Conservation (phyloP, 2,797 vertebrate species). For the Brachyrhaphis roseni region DNA sequence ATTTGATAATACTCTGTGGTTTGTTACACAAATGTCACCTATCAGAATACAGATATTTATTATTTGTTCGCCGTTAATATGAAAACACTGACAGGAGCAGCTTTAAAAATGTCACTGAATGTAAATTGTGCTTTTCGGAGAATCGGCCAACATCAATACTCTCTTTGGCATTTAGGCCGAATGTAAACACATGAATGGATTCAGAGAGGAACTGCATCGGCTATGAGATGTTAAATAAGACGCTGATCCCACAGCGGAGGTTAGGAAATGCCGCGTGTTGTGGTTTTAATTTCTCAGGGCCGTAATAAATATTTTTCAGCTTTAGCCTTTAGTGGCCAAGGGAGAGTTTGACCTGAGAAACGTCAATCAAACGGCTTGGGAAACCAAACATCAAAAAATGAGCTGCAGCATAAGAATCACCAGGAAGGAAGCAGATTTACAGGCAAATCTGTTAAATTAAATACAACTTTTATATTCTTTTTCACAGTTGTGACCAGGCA, state of each 20-base stretch:
- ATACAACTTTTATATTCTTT: no score
- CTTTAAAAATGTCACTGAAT: conserved; percentile 41
- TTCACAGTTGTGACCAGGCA: no score
- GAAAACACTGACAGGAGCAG: conserved; percentile 30
- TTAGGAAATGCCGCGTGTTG: not conserved
- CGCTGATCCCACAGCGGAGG: conserved; percentile 1
- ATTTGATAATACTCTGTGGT: conserved; percentile 18
- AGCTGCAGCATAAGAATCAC: not conserved
- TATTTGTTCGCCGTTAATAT: conserved; percentile 36
- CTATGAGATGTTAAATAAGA: conserved; percentile 25
- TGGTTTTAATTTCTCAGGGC: conserved; percentile 3
- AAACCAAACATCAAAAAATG: not conserved
- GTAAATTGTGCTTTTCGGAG: conserved; percentile 27
- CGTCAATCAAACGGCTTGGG: not conserved
- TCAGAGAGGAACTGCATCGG: conserved; percentile 12
- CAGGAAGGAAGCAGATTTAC: not conserved
- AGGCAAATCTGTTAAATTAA: no score
- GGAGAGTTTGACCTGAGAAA: conserved; percentile 10
- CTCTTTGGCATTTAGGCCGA: conserved; percentile 18
- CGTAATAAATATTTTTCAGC: not conserved
- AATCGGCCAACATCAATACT: conserved; percentile 13
- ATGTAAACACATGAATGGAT: conserved; percentile 17
- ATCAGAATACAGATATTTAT: conserved; percentile 29
- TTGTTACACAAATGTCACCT: conserved; percentile 38
- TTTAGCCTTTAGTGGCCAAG: not conserved